Percentiles rank a stretch among this genome's conserved stretches.
Conservation (phyloP, 2,113 vertebrate species). For the Pelodiscus sinensis region DNA sequence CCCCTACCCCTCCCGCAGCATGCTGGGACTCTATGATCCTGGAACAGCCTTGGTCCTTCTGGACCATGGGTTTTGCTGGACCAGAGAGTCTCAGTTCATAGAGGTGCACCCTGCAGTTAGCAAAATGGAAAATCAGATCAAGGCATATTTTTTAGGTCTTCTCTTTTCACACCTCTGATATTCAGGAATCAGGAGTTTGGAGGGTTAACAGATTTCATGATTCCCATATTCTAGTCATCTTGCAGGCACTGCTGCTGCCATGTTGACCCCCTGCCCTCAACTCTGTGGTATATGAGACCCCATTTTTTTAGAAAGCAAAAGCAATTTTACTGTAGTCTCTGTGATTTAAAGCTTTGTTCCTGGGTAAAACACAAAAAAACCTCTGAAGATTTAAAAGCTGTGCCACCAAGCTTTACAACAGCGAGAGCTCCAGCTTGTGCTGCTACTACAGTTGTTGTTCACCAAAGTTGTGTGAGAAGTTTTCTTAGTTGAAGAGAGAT, state of each 20-base stretch:
- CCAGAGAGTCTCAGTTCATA: no score
- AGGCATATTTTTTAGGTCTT: background rate
- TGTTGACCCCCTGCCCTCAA: slow-evolving; percentile 26
- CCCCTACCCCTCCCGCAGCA: no score
- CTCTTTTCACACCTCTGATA: background rate
- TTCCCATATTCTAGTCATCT: fast-evolving
- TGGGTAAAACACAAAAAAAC: slow-evolving; percentile 59
- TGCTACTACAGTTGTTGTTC: background rate
- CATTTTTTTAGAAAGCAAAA: slow-evolving; percentile 59
- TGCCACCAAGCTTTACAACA: slow-evolving; percentile 19
- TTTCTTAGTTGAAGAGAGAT: background rate
- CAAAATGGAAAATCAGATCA: background rate
- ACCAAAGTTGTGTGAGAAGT: background rate
- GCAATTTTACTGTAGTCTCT: slow-evolving; percentile 54
- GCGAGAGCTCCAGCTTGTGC: background rate
- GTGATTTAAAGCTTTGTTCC: slow-evolving; percentile 72
- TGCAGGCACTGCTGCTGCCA: background rate
- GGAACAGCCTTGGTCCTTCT: no score
- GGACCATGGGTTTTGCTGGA: no score
- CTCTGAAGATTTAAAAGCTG: slow-evolving; percentile 53
- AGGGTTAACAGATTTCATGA: slow-evolving; percentile 26
- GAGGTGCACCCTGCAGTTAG: no score
- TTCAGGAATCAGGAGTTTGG: background rate
- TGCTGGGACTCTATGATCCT: no score
- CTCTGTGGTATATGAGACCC: background rate